phyloP scores from a whole-genome alignment of 2,113 vertebrate genomes.

The Ammodramus savannarum region DNA sequence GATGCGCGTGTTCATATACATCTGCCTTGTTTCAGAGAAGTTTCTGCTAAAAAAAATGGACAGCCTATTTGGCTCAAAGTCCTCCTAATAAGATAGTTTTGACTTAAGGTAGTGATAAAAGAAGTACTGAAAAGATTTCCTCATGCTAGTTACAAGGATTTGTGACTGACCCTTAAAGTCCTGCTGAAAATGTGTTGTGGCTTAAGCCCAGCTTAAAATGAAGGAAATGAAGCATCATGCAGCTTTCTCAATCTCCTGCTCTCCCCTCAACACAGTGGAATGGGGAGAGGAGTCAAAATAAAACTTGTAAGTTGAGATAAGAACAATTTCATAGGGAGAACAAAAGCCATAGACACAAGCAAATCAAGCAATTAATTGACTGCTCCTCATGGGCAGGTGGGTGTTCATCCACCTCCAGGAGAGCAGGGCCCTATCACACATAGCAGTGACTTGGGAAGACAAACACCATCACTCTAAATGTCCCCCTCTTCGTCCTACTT shows the following conservation, averaged over 20 bases:
- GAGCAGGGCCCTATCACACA: too few relatives aligned
- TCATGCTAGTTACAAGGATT: not conserved
- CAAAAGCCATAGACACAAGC: not conserved
- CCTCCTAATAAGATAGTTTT: not conserved
- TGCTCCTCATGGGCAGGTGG: not conserved
- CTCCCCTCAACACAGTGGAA: not conserved
- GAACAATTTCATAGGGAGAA: not conserved
- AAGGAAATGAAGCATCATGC: accelerated
- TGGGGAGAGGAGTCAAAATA: not conserved
- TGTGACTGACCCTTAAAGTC: not conserved
- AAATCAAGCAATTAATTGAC: not conserved
- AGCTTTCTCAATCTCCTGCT: not conserved
- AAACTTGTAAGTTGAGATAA: not conserved
- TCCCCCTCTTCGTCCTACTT: not conserved
- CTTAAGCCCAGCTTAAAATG: not conserved
- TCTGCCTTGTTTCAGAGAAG: not conserved
- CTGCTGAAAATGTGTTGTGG: not conserved
- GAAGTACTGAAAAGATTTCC: not conserved
- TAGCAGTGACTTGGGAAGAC: not conserved
- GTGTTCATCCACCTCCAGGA: not conserved
- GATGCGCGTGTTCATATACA: accelerated
- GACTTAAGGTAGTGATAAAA: not conserved
- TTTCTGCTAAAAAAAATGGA: not conserved
- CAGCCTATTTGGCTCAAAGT: not conserved
- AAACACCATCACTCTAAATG: not conserved